phyloP scores from a whole-genome alignment of 2,113 vertebrate species.

The Gallinago undulata region DNA sequence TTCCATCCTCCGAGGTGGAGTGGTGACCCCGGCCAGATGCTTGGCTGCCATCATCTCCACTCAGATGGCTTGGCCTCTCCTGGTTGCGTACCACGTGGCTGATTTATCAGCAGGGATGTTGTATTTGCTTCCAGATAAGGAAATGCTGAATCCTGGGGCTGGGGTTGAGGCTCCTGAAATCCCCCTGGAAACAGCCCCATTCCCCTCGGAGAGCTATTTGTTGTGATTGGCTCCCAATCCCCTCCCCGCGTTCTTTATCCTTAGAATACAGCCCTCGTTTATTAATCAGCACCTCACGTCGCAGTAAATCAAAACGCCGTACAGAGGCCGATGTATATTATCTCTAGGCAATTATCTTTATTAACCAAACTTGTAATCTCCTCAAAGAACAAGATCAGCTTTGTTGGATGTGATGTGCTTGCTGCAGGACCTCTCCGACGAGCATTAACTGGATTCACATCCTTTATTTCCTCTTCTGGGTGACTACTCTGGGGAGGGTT shows the following conservation, averaged over 20 bases:
- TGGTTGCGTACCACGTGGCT: neutral
- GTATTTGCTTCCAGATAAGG: conserved; percentile 25
- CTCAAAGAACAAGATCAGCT: conserved; percentile 15
- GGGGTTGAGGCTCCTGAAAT: neutral
- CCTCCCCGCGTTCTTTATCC: neutral
- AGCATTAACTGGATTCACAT: neutral
- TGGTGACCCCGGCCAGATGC: neutral
- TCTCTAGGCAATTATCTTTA: conserved; percentile 46
- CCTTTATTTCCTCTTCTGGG: conserved; percentile 16
- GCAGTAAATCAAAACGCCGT: neutral
- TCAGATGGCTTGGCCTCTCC: neutral
- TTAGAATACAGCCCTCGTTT: neutral
- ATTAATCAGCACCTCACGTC: neutral
- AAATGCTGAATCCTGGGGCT: neutral
- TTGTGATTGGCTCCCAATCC: neutral
- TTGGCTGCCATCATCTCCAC: neutral
- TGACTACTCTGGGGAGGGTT: neutral
- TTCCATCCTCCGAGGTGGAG: neutral
- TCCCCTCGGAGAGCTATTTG: neutral
- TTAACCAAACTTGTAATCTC: conserved; percentile 47
- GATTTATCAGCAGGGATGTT: neutral
- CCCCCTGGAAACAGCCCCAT: neutral
- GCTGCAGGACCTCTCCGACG: neutral
- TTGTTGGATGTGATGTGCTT: neutral
- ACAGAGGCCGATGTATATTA: neutral